Evolutionary conservation across 1,140 invertebrate species (phyloP).

Genomic region (Charaxes varanes): DNA sequence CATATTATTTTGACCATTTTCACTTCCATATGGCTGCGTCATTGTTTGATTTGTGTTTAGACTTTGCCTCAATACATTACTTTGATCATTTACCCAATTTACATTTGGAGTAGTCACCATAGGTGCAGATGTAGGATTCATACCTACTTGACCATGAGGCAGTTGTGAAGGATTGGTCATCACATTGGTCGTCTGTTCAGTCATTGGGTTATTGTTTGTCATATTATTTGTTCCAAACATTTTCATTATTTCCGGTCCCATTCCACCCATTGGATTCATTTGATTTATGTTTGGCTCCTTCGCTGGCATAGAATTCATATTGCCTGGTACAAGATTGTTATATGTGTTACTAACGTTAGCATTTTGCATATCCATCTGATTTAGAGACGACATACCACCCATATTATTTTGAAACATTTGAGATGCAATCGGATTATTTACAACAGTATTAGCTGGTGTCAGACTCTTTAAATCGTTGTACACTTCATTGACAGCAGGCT

Average conservation of each 20-base stretch:
- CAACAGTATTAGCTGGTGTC: conserved; percentile 44
- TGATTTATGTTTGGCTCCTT: conserved; percentile 4
- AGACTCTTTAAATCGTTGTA: conserved; percentile 55
- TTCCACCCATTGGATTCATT: conserved; percentile 22
- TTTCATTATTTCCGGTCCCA: conserved; percentile 45
- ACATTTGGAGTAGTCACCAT: conserved; percentile 9
- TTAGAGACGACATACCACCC: not conserved
- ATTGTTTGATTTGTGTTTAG: conserved; percentile 6
- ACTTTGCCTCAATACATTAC: conserved; percentile 1
- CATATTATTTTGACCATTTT: not conserved
- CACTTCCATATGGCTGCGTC: conserved; percentile 1
- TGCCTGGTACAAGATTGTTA: not conserved
- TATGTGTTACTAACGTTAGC: conserved; percentile 1
- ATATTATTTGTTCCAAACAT: conserved; percentile 31
- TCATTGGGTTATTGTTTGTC: conserved; percentile 10
- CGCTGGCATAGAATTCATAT: not conserved
- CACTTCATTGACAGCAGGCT: conserved; percentile 55
- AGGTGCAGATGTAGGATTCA: conserved; percentile 19
- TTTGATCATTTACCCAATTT: not conserved
- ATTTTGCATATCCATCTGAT: not conserved
- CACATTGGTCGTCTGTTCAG: conserved; percentile 20
- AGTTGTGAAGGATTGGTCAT: conserved; percentile 30
- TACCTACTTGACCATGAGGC: conserved; percentile 23
- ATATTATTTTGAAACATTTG: conserved; percentile 26
- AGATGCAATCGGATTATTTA: conserved; percentile 37